Base-by-base conservation (phyloP, 2,797 vertebrate species). In the Pangasius macronema region DNA sequence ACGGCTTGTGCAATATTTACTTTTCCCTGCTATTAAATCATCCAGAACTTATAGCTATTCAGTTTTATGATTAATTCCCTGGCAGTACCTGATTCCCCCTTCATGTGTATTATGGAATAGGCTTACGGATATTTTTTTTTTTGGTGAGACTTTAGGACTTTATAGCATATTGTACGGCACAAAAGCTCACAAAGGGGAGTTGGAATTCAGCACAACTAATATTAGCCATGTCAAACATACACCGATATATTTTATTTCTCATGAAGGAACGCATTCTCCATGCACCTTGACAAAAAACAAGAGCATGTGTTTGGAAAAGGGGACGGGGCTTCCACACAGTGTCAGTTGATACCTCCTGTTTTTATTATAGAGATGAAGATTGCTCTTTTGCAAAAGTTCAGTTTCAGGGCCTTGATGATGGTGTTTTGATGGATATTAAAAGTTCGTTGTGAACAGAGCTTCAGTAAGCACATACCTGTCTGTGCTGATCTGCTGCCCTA, bases 391-490 rank as follows among this genome's bases (percentile, higher is more conserved):
- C 36, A 22, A 72, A 72, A 72, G 8, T 27, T 27, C 10, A 6
- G 42, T 42, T 42, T 68, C 7, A 2, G 18, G 24, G 1, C 39
- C 4, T 46, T 68, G 14, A 68, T 18, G 30, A 68, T 39, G 33
- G 33, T 39, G 22, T 73, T 73, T 73, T 42, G 36, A 39, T 4
- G 36, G 36, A 72, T 39, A 72, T 33, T 9, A 55, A 20, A 33
- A 36, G 10, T 11, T 13, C 22, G 4, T 33, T n/a, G 8, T 33
- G 8, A 7, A 49, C 30, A 22, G 13, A 49, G 80, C 3, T 46
- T 63, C 20, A n/a, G 6, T 10, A 51, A 80, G 85, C 51, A 30
- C 89, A 85, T 76, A 94, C 94, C 84, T 84, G 89, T 91, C 88
- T 92, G 36, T 90, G 84, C 11, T 70, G 82, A 36, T 86, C 82